Evolutionary conservation across 2,797 vertebrate genomes (phyloP), one percentile per base, ranked within the genome.

Genomic region (Nannoperca obscura): DNA sequence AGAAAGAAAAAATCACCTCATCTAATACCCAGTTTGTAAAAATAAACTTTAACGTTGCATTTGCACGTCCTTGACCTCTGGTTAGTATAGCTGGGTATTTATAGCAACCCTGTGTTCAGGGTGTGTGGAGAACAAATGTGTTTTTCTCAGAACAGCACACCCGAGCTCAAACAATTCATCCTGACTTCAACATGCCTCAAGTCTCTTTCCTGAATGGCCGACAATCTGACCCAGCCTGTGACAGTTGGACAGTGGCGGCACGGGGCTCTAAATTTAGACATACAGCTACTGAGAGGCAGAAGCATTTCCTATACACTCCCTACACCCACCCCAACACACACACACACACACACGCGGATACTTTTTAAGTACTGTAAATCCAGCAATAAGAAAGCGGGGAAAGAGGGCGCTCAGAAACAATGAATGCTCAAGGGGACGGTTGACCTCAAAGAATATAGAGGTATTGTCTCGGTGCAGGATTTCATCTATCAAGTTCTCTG

Each of bases 231-330:
- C 71, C 61, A 50, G 88, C 54, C 79, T 84, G 72, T 83, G 86
- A 91, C 89, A 81, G 85, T 74, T 78, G 63, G 47, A 86, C 83
- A 88, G 80, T 59, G 78, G 80, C 53, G 57, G 36, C 63, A 74
- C 2, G 19, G 80, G 68, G 38, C 74, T 84, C 93, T 94, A 95
- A 92, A 93, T 93, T 90, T 95, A 95, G 93, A 91, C 64, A 8
- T 38, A 20, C 30, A 13, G 62, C 85, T 60, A 77, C 88, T 76
- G 66, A 88, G 80, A 87, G 66, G 75, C 79, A 81, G 34, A 83
- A 84, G 82, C 88, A 92, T 93, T 95, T 95, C 94, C 94, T 93
- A 74, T 81, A 73, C 74, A 86, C 83, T 73, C 73, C 68, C 83
- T 60, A 58, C 57, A 62, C 71, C 55, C 64, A 57, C 47, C 30